Evolutionary conservation across 2,888 invertebrate species (phyloP), one percentile per base, ranked within the genome.

Genomic region (Lycophotia porphyrea): DNA sequence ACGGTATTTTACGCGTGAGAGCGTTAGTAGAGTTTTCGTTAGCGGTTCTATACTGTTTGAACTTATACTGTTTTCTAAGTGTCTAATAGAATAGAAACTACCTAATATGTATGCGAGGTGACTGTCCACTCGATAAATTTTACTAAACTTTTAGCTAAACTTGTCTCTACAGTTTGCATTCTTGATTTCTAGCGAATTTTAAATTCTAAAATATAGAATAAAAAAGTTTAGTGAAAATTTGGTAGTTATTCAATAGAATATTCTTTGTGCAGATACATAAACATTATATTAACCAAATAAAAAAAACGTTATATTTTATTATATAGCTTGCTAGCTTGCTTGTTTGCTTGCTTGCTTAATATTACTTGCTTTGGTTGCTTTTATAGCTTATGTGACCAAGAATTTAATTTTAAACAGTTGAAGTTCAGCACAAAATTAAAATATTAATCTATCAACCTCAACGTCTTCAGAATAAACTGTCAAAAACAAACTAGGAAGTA

Each of bases 1-100:
- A 84, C 80, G 86, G 87, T 90, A 88, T 91, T 93, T 91, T 91
- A 86, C 90, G 88, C 85, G 81, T 74, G 89, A 88, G 88, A 87
- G 84, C 47, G 64, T 78, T 78, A 88, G 83, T 86, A 84, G 79
- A 88, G 88, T 88, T 90, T 88, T 88, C 86, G 84, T 91, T 90
- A 90, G 85, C 78, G 84, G 81, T 88, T 90, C 75, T 84, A 87
- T n/a, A n/a, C n/a, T n/a, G n/a, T n/a, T n/a, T n/a, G n/a, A 90
- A 88, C 86, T 88, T 89, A 84, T 89, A 82, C 65, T 74, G 87
- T 86, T 88, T 83, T 85, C 61, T 81, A 76, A 86, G 82, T 80
- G 71, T 85, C 79, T 80, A 82, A 86, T 86, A 87, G 76, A 83
- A 86, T 84, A 83, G 42, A 82, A 84, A 84, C 67, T 82, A 77